Evolutionary conservation across 2,888 invertebrate genomes (phyloP).

Genomic region (Thyatira batis): DNA sequence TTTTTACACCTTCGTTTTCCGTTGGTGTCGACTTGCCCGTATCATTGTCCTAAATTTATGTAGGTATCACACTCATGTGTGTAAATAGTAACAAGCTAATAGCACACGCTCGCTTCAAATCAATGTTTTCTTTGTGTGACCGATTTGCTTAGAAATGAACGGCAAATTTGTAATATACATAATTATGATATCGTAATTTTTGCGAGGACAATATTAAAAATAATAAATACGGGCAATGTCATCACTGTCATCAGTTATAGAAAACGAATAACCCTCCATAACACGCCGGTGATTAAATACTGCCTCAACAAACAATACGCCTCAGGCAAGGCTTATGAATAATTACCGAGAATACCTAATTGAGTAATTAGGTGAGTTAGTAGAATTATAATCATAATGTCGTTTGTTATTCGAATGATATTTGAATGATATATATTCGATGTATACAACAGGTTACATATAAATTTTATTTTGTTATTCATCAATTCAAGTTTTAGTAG

Average conservation of each 20-base stretch:
- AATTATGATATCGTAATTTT: slow-evolving; percentile 20
- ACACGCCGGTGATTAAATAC: neutral
- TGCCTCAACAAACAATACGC: neutral
- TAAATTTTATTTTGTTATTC: no score
- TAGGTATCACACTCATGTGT: slow-evolving; percentile 34
- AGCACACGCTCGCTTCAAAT: slow-evolving; percentile 29
- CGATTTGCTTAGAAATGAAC: slow-evolving; percentile 51
- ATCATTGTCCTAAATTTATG: slow-evolving; percentile 39
- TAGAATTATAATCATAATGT: neutral
- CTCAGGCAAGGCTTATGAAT: no score
- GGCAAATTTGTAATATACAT: slow-evolving; percentile 27
- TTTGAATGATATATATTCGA: no score
- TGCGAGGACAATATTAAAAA: slow-evolving; percentile 19
- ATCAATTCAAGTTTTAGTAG: no score
- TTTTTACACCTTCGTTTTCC: slow-evolving; percentile 25
- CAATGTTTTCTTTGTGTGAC: slow-evolving; percentile 43
- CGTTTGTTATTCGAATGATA: neutral
- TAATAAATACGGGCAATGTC: neutral
- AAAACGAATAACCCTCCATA: neutral
- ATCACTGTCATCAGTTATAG: neutral
- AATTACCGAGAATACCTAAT: neutral
- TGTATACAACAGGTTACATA: no score
- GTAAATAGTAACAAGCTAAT: slow-evolving; percentile 51
- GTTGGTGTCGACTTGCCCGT: slow-evolving; percentile 11
- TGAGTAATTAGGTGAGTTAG: neutral